These are phyloP conservation scores for Uloborus plumipes DNA, from an alignment of 2,888 invertebrate species.

Conservation along the genomic window DNA sequence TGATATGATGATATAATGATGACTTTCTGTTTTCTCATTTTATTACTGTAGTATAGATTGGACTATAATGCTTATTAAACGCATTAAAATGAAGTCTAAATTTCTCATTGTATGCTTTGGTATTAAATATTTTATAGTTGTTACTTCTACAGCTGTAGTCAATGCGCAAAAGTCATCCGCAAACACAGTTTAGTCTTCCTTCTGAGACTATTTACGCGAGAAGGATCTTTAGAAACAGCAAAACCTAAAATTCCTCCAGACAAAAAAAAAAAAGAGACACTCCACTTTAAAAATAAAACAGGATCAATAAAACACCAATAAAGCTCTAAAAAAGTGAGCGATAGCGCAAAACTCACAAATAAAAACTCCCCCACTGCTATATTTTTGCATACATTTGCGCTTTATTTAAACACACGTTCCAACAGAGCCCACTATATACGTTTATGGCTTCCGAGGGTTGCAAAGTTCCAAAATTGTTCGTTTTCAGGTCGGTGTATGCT, in stretches of 20 bases:
- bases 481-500: neutral
- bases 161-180: no score
- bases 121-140: no score
- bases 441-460: conserved; percentile 43
- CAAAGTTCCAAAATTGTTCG: conserved; percentile 6
- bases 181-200: no score
- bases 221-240: no score
- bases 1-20: no score
- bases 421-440: conserved; percentile 31
- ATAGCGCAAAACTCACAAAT: conserved; percentile 28
- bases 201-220: no score
- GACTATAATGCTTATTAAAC: no score
- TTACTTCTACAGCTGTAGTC: no score
- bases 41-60: no score
- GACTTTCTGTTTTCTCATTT: no score
- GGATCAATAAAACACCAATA: conserved; percentile 43
- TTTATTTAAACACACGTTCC: conserved; percentile 49
- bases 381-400: conserved; percentile 31
- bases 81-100: no score
- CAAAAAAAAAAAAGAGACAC: conserved; percentile 1
- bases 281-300: conserved; percentile 18
- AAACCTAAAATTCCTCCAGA: neutral
- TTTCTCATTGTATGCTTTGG: no score
- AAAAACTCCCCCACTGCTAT: conserved; percentile 14
- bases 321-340: conserved; percentile 28